Percentiles rank a stretch among this genome's conserved stretches.
These are phyloP conservation scores for Mixornis gularis DNA, from an alignment of 2,113 vertebrate species.

Conservation along the genomic window DNA sequence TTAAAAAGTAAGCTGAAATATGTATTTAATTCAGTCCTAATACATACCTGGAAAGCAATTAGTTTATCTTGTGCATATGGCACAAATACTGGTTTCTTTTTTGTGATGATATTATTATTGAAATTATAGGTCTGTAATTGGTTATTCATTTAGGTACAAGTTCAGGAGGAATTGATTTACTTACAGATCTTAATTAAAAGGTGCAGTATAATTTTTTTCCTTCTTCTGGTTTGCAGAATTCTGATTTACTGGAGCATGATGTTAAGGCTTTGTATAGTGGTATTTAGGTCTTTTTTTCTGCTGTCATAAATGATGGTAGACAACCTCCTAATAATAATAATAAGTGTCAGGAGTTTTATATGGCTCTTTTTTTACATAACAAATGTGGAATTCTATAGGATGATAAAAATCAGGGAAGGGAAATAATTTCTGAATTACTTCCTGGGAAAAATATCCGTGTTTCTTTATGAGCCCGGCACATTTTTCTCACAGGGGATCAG, in stretches of 20 bases:
- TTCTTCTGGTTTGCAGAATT: constrained; percentile 56
- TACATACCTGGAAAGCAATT: background rate
- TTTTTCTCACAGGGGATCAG: background rate
- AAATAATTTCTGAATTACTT: background rate
- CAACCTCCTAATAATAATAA: background rate
- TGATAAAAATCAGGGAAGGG: background rate
- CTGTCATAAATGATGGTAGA: constrained; percentile 8
- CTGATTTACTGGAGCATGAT: constrained; percentile 31
- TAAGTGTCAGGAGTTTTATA: background rate
- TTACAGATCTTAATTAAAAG: constrained; percentile 63
- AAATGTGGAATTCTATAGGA: background rate
- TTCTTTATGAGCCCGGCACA: background rate
- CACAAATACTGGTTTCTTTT: constrained; percentile 39
- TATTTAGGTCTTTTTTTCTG: background rate
- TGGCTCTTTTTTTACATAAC: background rate
- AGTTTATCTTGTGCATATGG: constrained; percentile 13
- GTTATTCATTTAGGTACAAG: constrained; percentile 57
- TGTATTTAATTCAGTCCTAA: background rate
- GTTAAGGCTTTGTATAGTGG: constrained; percentile 12
- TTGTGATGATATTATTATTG: constrained; percentile 1
- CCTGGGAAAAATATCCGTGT: background rate
- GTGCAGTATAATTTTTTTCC: constrained; percentile 45
- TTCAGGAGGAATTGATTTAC: constrained; percentile 51
- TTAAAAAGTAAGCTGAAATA: background rate
- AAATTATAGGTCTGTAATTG: constrained; percentile 61